A percentile compares a stretch with the other conserved stretches of the same genome.
Conservation (phyloP, 2,113 vertebrate genomes). For the Etia nguti region DNA sequence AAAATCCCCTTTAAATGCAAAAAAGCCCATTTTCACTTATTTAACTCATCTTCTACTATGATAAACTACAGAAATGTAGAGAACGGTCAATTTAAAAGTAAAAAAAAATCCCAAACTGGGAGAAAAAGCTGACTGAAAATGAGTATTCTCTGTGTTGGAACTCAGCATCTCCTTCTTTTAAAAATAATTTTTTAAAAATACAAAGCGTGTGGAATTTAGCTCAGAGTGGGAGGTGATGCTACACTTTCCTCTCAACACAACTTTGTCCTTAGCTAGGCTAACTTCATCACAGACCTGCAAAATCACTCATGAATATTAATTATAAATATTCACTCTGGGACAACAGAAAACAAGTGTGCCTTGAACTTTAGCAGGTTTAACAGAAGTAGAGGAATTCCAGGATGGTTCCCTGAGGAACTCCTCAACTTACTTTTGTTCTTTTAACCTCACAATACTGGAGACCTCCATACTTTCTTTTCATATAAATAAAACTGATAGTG, state of each 20-base stretch:
- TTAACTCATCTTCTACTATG: fast-evolving
- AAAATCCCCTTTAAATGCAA: not conserved
- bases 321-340: not conserved
- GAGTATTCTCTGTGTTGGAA: no score
- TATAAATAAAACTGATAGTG: not conserved
- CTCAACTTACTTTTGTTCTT: no score
- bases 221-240: not conserved
- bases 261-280: not conserved
- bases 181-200: not conserved
- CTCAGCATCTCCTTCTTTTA: no score
- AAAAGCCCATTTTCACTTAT: fast-evolving
- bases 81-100: not conserved
- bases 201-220: not conserved
- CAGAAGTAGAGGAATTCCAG: not conserved
- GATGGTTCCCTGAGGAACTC: not conserved
- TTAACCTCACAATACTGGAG: not conserved
- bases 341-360: not conserved
- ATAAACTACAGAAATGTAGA: not conserved
- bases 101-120: not conserved
- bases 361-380: not conserved
- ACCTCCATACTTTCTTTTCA: not conserved
- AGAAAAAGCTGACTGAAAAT: fast-evolving
- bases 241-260: not conserved
- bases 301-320: not conserved
- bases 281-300: not conserved